Base-by-base conservation (phyloP, 23 tunicate species). In the Aplidium turbinatum region DNA sequence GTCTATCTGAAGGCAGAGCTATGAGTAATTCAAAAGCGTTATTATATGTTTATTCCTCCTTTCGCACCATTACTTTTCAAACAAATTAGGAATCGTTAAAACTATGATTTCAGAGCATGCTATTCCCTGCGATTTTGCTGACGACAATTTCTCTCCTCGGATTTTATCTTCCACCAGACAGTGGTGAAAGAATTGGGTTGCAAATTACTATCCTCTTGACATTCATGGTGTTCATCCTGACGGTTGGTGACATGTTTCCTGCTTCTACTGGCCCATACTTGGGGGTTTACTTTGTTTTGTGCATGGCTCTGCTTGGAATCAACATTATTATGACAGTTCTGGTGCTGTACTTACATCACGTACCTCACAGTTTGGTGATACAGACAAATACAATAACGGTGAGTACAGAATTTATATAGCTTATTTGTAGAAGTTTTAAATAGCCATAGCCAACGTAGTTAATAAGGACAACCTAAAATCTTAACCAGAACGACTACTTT, bases 211-310 rank as follows among this genome's bases (percentile, higher is more conserved):
- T 88, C 68, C 81, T 88, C 35, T 60, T 88, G 25, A 88, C 96
- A 23, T 88, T 88, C 38, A 88, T 88, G 96, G 96, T 88, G 20
- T 88, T 88, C 58, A 51, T 88, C 22, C 75, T 88, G 0, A 88
- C 96, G 18, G 96, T 88, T 50, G 96, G 96, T 22, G 96, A 88
- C 58, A 88, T 88, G 96, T 88, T 88, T 38, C 96, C 96, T 9
- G 96, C 96, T 9, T 88, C 96, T 2, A 81, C 96, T 24, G 96
- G 96, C 1, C 96, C 96, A 3, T 88, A 82, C 38, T 86, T 88
- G 4, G 96, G 96, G 26, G 73, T 88, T 3, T 88, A 88, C 48
- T 88, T 82, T 74, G 87, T 88, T 22, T 48, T 88, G 19, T 88
- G 96, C 78, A 88, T 88, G 96, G 87, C 82, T 0, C 72, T 81